phyloP scores from a whole-genome alignment of 1,140 invertebrate genomes.

The Macrostomum lignano region DNA sequence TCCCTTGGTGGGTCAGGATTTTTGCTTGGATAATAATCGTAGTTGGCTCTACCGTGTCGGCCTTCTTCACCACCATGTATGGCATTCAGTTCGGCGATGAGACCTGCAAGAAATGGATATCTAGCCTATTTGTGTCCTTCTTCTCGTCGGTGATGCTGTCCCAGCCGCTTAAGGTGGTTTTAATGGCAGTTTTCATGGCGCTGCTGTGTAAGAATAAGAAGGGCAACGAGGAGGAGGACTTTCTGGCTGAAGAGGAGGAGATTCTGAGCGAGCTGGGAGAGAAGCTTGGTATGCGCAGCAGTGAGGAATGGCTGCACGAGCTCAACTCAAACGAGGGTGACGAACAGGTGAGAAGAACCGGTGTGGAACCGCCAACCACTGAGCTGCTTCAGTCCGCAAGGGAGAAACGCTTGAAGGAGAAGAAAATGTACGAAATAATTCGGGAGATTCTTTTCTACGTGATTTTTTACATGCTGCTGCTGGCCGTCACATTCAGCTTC shows the following conservation, averaged over 20 bases:
- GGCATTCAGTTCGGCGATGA: conserved; percentile 33
- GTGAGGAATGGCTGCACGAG: conserved; percentile 16
- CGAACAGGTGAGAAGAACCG: too few relatives aligned
- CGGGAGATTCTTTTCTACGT: conserved; percentile 27
- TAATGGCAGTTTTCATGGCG: conserved; percentile 29
- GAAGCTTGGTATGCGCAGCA: conserved; percentile 9
- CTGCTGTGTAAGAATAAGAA: conserved; percentile 29
- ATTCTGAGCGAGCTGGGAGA: conserved; percentile 6
- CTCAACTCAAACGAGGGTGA: too few relatives aligned
- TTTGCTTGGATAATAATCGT: conserved; percentile 30
- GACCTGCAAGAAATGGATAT: conserved; percentile 33
- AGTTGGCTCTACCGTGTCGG: conserved; percentile 21
- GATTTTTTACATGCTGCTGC: conserved; percentile 29
- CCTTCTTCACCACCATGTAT: conserved; percentile 30
- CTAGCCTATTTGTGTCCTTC: conserved; percentile 32
- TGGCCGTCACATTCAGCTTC: conserved; percentile 28
- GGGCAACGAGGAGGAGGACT: conserved; percentile 28
- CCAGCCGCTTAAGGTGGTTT: conserved; percentile 29
- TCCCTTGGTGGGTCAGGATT: conserved; percentile 31
- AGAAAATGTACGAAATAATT: conserved; percentile 28
- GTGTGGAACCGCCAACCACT: conserved; percentile 16
- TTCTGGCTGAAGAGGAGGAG: conserved; percentile 28
- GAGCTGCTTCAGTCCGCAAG: conserved; percentile 20
- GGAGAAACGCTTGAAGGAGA: conserved; percentile 24
- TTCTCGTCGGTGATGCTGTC: conserved; percentile 32